A percentile compares a stretch with the other conserved stretches of the same genome.
Evolutionary conservation across 2,113 vertebrate species (phyloP).

Genomic region (Dasypus novemcinctus): DNA sequence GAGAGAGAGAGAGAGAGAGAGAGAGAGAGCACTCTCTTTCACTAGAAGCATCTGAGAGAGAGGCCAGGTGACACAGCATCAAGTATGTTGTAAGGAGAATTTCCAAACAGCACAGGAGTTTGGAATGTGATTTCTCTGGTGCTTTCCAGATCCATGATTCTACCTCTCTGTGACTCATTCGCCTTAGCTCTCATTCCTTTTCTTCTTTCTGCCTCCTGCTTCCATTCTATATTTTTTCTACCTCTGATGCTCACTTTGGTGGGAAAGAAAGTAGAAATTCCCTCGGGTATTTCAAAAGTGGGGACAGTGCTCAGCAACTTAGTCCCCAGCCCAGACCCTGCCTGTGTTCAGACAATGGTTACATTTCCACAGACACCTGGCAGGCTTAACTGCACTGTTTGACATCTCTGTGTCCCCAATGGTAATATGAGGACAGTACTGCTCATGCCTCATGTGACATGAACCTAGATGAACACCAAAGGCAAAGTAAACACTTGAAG

Average conservation of each 20-base stretch:
- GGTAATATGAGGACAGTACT: accelerated
- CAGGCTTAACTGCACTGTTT: neutral
- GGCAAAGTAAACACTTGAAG: neutral
- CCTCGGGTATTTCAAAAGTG: neutral
- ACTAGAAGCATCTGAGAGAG: neutral
- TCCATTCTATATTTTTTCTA: neutral
- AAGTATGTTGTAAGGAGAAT: neutral
- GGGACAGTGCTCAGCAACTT: neutral
- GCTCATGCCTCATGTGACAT: too few species aligned
- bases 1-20: neutral
- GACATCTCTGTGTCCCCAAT: neutral
- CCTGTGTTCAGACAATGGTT: neutral
- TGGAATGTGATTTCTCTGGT: neutral
- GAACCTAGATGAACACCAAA: neutral
- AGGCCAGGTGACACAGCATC: neutral
- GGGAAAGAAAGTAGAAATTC: neutral
- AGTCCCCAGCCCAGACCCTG: too few species aligned
- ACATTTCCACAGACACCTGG: neutral
- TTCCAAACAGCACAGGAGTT: neutral
- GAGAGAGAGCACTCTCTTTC: neutral
- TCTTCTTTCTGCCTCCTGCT: too few species aligned
- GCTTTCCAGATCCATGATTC: neutral
- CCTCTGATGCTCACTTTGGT: neutral
- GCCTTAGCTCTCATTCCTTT: neutral
- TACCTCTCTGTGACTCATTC: neutral